These are phyloP conservation scores for Pangasianodon gigas DNA, from an alignment of 2,113 vertebrate genomes.

Conservation along the genomic window DNA sequence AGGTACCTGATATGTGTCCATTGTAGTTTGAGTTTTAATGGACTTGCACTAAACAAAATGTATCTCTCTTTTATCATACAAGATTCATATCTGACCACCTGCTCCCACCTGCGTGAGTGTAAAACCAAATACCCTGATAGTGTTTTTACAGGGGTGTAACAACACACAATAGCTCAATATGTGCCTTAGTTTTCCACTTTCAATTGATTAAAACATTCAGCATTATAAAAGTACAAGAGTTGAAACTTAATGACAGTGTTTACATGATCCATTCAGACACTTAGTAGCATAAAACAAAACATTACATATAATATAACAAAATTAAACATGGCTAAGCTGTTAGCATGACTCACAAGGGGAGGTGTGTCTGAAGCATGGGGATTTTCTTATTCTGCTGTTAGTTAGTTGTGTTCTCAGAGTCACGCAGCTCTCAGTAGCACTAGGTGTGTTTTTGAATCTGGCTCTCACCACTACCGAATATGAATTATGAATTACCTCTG, in stretches of 20 bases:
- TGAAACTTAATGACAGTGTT: background rate
- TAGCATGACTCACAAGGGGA: background rate
- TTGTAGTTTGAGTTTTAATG: background rate
- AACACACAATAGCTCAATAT: background rate
- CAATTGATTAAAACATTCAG: background rate
- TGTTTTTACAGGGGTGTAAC: background rate
- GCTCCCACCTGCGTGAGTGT: background rate
- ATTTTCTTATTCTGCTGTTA: background rate
- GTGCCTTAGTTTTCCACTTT: background rate
- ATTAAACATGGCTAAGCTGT: background rate
- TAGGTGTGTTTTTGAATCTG: background rate
- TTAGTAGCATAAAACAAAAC: background rate
- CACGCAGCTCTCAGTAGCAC: background rate
- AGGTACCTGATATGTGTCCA: background rate
- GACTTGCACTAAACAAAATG: background rate
- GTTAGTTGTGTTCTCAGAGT: background rate
- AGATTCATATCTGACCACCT: background rate
- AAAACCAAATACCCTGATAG: background rate
- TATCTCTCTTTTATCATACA: background rate
- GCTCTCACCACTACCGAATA: background rate
- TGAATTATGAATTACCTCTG: background rate
- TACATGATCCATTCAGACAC: background rate
- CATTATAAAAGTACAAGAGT: background rate
- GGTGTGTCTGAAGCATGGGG: background rate
- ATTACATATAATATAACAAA: background rate